These are phyloP conservation scores for Drosophila ananassae DNA, from an alignment of 1,140 invertebrate genomes.

Conservation along the genomic window DNA sequence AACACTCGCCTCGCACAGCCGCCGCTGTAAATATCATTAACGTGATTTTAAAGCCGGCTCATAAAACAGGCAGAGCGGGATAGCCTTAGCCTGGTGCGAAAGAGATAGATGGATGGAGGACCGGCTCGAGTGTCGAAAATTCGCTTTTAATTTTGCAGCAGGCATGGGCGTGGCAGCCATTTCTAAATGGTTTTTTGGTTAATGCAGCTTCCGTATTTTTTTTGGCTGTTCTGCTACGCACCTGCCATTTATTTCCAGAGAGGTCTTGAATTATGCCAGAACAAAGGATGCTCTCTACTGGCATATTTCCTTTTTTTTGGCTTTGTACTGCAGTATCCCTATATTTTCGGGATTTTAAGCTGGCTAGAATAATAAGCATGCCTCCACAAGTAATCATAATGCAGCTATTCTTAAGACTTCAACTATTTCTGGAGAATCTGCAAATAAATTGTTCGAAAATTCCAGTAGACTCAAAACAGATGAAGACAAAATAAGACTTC, in stretches of 20 bases:
- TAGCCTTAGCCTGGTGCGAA: background rate
- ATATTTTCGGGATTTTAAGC: background rate
- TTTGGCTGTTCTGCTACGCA: constrained; percentile 33
- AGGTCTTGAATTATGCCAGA: constrained; percentile 50
- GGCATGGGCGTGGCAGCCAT: constrained; percentile 41
- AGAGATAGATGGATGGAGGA: constrained; percentile 6
- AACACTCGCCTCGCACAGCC: constrained; percentile 35
- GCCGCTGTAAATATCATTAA: constrained; percentile 80
- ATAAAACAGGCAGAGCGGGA: constrained; percentile 61
- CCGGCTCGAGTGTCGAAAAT: constrained; percentile 68
- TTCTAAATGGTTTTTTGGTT: constrained; percentile 61
- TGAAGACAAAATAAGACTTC: background rate
- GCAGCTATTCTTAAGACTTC: background rate
- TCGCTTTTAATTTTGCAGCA: constrained; percentile 71
- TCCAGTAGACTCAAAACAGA: background rate
- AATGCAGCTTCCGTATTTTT: constrained; percentile 51
- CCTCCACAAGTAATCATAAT: too few species aligned
- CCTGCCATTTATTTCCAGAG: constrained; percentile 46
- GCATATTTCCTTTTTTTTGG: constrained; percentile 10
- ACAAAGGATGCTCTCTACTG: constrained; percentile 35
- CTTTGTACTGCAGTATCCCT: constrained; percentile 6
- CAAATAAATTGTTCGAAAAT: background rate
- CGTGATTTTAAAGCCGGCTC: constrained; percentile 79
- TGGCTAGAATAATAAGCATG: too few species aligned
- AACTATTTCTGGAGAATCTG: background rate